phyloP scores from a whole-genome alignment of 2,113 vertebrate species.

The Gymnobelideus leadbeateri region DNA sequence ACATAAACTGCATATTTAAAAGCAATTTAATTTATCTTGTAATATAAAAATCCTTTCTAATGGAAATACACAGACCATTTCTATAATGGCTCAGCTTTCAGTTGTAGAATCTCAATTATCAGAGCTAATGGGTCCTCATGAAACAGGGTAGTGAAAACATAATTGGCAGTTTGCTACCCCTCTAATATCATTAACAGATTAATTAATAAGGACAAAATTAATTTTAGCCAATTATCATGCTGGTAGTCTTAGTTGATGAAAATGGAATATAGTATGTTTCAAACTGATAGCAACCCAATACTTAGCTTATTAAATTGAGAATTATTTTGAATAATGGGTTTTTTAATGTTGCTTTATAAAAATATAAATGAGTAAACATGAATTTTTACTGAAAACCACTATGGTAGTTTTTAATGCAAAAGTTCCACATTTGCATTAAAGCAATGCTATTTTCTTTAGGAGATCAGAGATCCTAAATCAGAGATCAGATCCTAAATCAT shows the following conservation, averaged over 20 bases:
- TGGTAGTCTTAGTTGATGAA: background rate
- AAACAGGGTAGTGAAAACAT: background rate
- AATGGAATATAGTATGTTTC: background rate
- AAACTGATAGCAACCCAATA: background rate
- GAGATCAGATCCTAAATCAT: too few relatives aligned
- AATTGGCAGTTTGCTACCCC: background rate
- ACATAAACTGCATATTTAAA: background rate
- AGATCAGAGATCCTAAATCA: background rate
- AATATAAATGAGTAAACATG: constrained; percentile 7
- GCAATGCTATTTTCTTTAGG: background rate
- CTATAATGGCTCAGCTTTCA: constrained; percentile 35
- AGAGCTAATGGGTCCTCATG: background rate
- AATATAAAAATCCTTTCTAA: background rate
- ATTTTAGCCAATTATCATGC: background rate
- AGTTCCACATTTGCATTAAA: background rate
- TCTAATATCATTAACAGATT: background rate
- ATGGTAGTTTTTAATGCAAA: too few relatives aligned
- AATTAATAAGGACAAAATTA: constrained; percentile 7
- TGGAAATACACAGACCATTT: background rate
- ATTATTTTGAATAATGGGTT: background rate
- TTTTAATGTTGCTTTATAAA: constrained; percentile 8
- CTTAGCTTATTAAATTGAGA: background rate
- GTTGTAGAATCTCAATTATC: constrained; percentile 31
- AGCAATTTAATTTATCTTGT: background rate
- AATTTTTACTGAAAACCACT: background rate